A percentile compares a stretch with the other conserved stretches of the same genome.
phyloP scores from a whole-genome alignment of 2,888 invertebrate genomes.

The Unio delphinus region DNA sequence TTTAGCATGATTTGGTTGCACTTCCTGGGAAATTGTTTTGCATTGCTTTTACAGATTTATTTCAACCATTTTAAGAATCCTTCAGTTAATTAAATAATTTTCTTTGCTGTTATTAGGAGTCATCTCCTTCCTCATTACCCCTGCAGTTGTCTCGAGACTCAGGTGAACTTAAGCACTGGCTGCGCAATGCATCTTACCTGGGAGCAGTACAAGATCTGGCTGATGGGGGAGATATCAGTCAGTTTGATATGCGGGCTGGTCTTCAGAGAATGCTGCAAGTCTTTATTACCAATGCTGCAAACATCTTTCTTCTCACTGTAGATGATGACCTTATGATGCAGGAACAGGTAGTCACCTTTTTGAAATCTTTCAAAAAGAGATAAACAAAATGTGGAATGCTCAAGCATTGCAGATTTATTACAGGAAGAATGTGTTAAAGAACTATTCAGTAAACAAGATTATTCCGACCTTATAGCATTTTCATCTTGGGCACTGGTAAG shows the following conservation, averaged over 20 bases:
- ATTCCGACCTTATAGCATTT: too few relatives aligned
- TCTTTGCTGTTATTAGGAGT: conserved; percentile 39
- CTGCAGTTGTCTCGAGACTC: conserved; percentile 36
- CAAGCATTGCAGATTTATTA: background rate
- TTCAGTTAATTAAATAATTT: too few relatives aligned
- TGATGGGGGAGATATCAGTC: conserved; percentile 48
- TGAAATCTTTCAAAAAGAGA: background rate
- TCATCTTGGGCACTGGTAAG: too few relatives aligned
- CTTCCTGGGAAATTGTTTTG: too few relatives aligned
- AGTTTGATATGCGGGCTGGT: conserved; percentile 67
- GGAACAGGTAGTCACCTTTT: conserved; percentile 49
- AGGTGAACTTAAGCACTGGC: conserved; percentile 38
- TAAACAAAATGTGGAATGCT: background rate
- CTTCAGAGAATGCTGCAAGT: conserved; percentile 81
- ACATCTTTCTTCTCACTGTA: conserved; percentile 81
- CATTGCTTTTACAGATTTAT: too few relatives aligned
- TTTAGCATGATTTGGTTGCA: too few relatives aligned
- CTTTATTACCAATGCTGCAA: conserved; percentile 95
- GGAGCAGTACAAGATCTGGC: conserved; percentile 63
- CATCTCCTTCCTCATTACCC: conserved; percentile 43
- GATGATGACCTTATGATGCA: conserved; percentile 45
- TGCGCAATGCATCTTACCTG: conserved; percentile 62
- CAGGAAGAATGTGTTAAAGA: background rate
- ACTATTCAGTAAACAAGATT: too few relatives aligned
- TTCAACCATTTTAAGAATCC: too few relatives aligned